Conservation (phyloP, 2,888 invertebrate genomes). For the Rhagophthalmus giganteus region DNA sequence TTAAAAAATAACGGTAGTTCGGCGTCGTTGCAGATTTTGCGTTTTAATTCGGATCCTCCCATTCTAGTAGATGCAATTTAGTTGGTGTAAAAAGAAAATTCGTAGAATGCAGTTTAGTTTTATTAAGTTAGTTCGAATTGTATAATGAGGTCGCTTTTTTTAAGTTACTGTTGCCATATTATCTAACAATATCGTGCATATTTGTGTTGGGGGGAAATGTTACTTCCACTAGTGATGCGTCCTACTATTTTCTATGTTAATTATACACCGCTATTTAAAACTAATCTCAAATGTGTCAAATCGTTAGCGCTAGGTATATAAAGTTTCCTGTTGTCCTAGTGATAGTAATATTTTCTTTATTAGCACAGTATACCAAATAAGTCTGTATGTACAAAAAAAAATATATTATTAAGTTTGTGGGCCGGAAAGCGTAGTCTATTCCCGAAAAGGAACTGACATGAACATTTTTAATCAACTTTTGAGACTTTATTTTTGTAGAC, state of each 20-base stretch:
- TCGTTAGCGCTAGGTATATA: constrained; percentile 27
- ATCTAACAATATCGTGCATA: constrained; percentile 19
- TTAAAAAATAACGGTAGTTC: constrained; percentile 3
- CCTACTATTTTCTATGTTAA: constrained; percentile 7
- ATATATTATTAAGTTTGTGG: constrained; percentile 21
- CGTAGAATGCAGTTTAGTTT: not conserved
- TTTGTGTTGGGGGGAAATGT: no score
- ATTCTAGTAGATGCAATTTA: constrained; percentile 10
- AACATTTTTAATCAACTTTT: constrained; percentile 41
- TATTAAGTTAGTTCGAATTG: not conserved
- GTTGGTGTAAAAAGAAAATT: constrained; percentile 3
- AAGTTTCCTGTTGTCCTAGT: constrained; percentile 33
- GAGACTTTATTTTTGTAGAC: constrained; percentile 46
- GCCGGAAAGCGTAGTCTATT: constrained; percentile 42
- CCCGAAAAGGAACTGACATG: constrained; percentile 44
- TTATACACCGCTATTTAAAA: constrained; percentile 16
- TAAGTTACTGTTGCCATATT: constrained; percentile 34
- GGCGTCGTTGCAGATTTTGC: constrained; percentile 1
- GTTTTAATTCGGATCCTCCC: not conserved
- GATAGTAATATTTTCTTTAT: constrained; percentile 36
- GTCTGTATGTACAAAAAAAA: constrained; percentile 38
- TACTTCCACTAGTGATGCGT: constrained; percentile 32
- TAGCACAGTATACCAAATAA: constrained; percentile 46
- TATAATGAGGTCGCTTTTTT: constrained; percentile 6
- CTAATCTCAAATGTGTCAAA: constrained; percentile 37